These are phyloP conservation scores for Sterna hirundo DNA, from an alignment of 2,113 vertebrate genomes.

Conservation along the genomic window DNA sequence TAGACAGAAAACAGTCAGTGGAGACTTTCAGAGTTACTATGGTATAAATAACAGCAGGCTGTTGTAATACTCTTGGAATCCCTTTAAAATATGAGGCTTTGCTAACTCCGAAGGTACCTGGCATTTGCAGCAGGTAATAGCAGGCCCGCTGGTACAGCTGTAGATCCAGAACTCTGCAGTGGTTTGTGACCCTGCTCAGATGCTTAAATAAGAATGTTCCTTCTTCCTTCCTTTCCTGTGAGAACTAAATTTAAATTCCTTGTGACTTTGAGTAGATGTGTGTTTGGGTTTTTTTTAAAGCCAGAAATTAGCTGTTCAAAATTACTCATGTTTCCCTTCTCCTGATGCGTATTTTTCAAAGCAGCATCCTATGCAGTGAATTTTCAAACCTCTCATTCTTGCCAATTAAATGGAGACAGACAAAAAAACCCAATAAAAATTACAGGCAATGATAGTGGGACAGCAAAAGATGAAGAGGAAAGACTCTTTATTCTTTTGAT, in stretches of 20 bases:
- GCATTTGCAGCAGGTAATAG: not conserved
- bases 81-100: not conserved
- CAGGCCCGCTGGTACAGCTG: not conserved
- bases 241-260: slow-evolving; percentile 8
- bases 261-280: not conserved
- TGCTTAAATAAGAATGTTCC: not conserved
- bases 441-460: not conserved
- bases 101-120: not conserved
- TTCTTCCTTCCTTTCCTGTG: not conserved
- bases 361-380: not conserved
- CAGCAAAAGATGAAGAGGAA: not conserved
- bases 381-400: slow-evolving; percentile 9
- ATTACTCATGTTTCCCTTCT: not conserved
- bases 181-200: not conserved
- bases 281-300: not conserved
- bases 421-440: not conserved
- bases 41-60: not conserved
- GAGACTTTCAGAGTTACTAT: not conserved
- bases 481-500: slow-evolving; percentile 9
- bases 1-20: not conserved
- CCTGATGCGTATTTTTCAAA: not conserved
- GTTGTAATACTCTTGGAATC: not conserved
- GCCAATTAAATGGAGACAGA: slow-evolving; percentile 16
- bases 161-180: not conserved
- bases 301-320: slow-evolving; percentile 7